Evolutionary conservation across 1,140 invertebrate species (phyloP), one percentile per base, ranked within the genome.

Genomic region (Artemia franciscana): DNA sequence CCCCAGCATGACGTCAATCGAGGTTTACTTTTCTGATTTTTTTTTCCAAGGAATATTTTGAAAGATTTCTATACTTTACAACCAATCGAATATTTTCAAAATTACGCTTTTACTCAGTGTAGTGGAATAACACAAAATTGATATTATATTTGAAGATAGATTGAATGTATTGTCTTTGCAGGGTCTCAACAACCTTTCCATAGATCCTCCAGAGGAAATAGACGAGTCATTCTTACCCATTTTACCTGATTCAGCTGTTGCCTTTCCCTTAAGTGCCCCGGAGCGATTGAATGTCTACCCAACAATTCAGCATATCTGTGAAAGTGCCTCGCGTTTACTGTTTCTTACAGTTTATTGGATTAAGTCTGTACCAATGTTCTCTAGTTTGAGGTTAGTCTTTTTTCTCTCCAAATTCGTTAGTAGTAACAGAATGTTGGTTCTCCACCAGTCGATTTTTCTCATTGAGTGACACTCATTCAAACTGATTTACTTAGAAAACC

Each of bases 281-380:
- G 82, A 81, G 39, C 82, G 86, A 58, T 82, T 86, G 65, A 85
- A 86, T 51, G 77, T 83, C 18, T 88, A 85, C 73, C 77, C 88
- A 60, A 90, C 88, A 70, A 81, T 88, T 65, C 86, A 91, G 74
- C 91, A 87, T 69, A 88, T 94, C 59, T 92, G 88, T 75, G 90
- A 94, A 76, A 89, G 85, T 71, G 87, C 88, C 5, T 90, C 88
- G 18, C 77, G 91, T 66, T 76, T 94, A 57, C 75, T 94, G 27
- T 92, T 94, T 71, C 76, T 89, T 5, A 87, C 87, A 3, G 82
- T 93, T 66, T 85, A 92, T 71, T 93, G 89, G 85, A 82, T 86
- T 27, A 78, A 86, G 70, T 85, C 84, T 70, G 81, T 93, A 66
- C 79, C 82, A 60, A 84, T 84, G 4, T 91, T 91, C 73, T 83